Percentiles rank a stretch among this genome's conserved stretches.
Evolutionary conservation across 2,888 invertebrate genomes (phyloP).

Genomic region (Crocallis elinguaria): DNA sequence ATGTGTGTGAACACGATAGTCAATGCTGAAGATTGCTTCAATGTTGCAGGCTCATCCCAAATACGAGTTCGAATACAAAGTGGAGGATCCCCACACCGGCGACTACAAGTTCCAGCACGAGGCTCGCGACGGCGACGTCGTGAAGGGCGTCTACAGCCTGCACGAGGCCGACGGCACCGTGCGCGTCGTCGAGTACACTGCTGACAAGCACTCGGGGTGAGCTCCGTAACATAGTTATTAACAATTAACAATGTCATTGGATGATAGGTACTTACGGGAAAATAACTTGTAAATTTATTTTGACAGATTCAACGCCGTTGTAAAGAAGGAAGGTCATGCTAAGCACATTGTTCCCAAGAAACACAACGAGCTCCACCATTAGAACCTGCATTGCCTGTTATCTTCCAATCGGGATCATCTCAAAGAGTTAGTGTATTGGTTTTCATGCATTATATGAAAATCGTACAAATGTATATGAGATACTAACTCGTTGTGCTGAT

Average conservation of each 20-base stretch:
- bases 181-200: constrained; percentile 78
- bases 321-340: constrained; percentile 41
- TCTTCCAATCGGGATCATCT: no score
- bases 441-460: no score
- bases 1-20: not conserved
- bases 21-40: not conserved
- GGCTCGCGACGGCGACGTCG: constrained; percentile 72
- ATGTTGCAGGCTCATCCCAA: constrained; percentile 28
- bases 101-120: constrained; percentile 83
- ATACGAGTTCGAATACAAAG: constrained; percentile 54
- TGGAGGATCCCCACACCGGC: constrained; percentile 81
- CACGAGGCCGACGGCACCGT: constrained; percentile 78
- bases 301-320: constrained; percentile 40
- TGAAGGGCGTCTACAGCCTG: constrained; percentile 61
- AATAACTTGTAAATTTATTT: not conserved
- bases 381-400: no score
- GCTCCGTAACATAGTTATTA: not conserved
- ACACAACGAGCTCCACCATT: constrained; percentile 11
- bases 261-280: not conserved
- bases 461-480: no score
- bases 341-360: constrained; percentile 53
- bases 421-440: no score
- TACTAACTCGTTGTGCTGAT: no score
- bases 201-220: constrained; percentile 74
- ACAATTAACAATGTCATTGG: not conserved